Evolutionary conservation across 2,888 invertebrate species (phyloP), one percentile per base, ranked within the genome.

Genomic region (Dione vanillae): DNA sequence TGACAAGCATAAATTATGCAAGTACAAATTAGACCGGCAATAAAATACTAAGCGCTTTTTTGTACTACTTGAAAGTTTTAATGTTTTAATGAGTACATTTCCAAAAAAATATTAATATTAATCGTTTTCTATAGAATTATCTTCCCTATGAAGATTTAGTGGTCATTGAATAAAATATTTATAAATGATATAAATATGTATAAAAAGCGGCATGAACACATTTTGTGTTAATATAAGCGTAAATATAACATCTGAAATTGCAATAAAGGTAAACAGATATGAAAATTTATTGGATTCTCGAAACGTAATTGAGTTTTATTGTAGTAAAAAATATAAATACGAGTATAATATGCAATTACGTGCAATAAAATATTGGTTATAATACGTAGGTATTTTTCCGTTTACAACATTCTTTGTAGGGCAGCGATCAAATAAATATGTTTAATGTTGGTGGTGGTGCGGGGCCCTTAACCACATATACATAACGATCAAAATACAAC

Each of bases 371-470:
- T 74, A 74, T 74, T 66, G 73, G 41, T 70, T 69, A 72, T 74
- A 74, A 72, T 69, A 70, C 69, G 61, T 74, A 71, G 69, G 71
- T 68, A 66, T 74, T 74, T 74, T 71, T 67, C 69, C 74, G 61
- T 74, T 71, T 75, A 75, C 71, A 70, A 62, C 76, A 76, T 76
- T 74, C 76, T 76, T 74, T 74, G 67, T 72, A 74, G 71, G 72
- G 59, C 71, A 75, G 27, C 45, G 64, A 51, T 52, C 27, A 70
- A 61, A 68, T 66, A 51, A 62, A 66, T 56, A 62, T n/a, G 12
- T 37, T 59, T 41, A 35, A 52, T n/a, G 10, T 54, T 35, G 2
- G 20, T n/a, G 10, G 47, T 35, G 2, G 20, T 11, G 6, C 19
- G 8, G 12, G 12, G 41, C 16, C 61, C 51, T 61, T 61, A 62